A percentile compares a stretch with the other conserved stretches of the same genome.
Conservation (phyloP, 2,113 vertebrate genomes). For the Addax nasomaculatus region DNA sequence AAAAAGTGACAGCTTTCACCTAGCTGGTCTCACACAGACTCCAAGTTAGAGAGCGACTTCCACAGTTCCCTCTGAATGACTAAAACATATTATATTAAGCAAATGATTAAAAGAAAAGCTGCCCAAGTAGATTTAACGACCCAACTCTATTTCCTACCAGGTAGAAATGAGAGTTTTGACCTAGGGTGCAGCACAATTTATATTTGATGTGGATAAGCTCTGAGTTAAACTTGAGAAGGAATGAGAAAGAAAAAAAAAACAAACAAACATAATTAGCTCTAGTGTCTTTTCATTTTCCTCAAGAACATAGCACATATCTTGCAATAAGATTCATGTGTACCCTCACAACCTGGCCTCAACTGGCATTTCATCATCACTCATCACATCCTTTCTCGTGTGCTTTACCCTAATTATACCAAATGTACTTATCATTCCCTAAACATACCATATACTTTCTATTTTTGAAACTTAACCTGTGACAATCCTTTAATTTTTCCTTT, state of each 20-base stretch:
- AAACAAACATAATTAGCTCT: background rate
- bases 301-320: background rate
- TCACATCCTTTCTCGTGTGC: background rate
- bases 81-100: background rate
- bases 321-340: background rate
- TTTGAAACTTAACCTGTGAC: background rate
- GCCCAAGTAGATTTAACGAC: background rate
- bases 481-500: background rate
- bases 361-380: background rate
- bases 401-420: background rate
- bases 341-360: fast-evolving
- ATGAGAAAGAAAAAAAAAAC: background rate
- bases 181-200: background rate
- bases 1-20: background rate
- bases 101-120: background rate
- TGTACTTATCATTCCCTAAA: background rate
- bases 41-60: background rate
- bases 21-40: background rate
- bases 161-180: background rate
- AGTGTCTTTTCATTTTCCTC: background rate
- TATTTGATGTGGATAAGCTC: background rate
- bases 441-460: background rate
- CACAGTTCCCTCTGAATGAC: background rate
- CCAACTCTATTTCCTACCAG: background rate
- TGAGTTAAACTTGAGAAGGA: background rate